Evolutionary conservation across 1,140 invertebrate species (phyloP).

Genomic region (Aethina tumida): DNA sequence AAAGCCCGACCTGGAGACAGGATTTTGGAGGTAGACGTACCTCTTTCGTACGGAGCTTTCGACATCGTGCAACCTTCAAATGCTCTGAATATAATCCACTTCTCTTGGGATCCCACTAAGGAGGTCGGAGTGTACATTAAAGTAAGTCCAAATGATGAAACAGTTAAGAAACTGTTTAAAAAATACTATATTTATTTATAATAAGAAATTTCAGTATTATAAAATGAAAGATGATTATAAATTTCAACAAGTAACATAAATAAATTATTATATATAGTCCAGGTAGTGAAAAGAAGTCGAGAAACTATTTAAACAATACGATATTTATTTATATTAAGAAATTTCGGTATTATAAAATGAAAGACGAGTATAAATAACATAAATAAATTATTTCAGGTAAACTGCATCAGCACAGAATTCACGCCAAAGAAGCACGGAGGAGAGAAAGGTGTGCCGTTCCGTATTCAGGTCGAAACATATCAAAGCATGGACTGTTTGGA

Average conservation of each 20-base stretch:
- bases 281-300: too few relatives aligned
- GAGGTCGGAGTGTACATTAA: slow-evolving; percentile 91
- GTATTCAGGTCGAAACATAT: slow-evolving; percentile 86
- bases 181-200: slow-evolving; percentile 4
- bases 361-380: too few relatives aligned
- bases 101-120: slow-evolving; percentile 93
- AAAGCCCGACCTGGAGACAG: slow-evolving; percentile 76
- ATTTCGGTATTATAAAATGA: too few relatives aligned
- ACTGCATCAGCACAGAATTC: slow-evolving; percentile 96
- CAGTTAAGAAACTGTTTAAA: slow-evolving; percentile 6
- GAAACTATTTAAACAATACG: too few relatives aligned
- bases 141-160: slow-evolving; percentile 40
- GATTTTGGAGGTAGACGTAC: slow-evolving; percentile 88
- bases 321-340: too few relatives aligned
- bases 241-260: too few relatives aligned
- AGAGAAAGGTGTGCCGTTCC: slow-evolving; percentile 94
- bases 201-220: too few relatives aligned
- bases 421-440: slow-evolving; percentile 97
- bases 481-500: slow-evolving; percentile 40
- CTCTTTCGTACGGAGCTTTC: slow-evolving; percentile 83
- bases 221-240: too few relatives aligned
- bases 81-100: slow-evolving; percentile 74
- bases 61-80: slow-evolving; percentile 67
- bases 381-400: slow-evolving; percentile 50
- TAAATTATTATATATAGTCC: too few relatives aligned